phyloP scores from a whole-genome alignment of 1,140 invertebrate genomes.

The Calliopsis andreniformis region DNA sequence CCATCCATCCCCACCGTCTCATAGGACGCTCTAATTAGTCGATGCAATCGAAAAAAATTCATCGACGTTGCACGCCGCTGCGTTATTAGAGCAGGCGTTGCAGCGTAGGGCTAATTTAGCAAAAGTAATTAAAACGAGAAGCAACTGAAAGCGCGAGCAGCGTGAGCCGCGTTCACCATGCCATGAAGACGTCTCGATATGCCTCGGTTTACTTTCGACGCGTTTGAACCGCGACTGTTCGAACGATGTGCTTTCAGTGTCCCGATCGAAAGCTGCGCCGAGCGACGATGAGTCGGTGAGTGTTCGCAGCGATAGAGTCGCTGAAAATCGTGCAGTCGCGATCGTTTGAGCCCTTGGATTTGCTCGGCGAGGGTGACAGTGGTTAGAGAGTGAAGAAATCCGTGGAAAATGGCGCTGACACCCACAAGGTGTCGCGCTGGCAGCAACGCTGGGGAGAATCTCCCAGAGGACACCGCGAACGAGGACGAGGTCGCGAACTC shows the following conservation, averaged over 20 bases:
- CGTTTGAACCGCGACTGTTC: not conserved
- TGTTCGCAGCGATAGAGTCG: not conserved
- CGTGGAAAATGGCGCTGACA: conserved; percentile 67
- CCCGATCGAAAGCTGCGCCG: not conserved
- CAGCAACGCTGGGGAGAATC: conserved; percentile 36
- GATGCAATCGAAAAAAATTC: conserved; percentile 33
- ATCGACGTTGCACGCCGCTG: conserved; percentile 23
- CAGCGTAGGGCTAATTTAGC: conserved; percentile 28
- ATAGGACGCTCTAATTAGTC: not conserved
- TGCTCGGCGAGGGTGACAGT: no score
- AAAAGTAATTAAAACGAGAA: conserved; percentile 23
- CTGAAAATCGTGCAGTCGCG: not conserved
- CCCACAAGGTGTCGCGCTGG: conserved; percentile 56
- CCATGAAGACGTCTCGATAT: conserved; percentile 36
- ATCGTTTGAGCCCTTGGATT: no score
- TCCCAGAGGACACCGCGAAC: conserved; percentile 54
- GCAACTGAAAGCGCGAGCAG: conserved; percentile 24
- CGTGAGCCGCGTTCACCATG: not conserved
- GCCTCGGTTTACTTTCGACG: conserved; percentile 34
- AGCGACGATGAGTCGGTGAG: conserved; percentile 2
- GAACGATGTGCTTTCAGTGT: conserved; percentile 29
- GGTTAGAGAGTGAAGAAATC: no score
- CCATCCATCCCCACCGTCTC: not conserved
- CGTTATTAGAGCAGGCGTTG: conserved; percentile 37
- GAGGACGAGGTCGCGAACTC: conserved; percentile 60